Base-by-base conservation (phyloP, 2,113 vertebrate genomes). In the Mola mola region DNA sequence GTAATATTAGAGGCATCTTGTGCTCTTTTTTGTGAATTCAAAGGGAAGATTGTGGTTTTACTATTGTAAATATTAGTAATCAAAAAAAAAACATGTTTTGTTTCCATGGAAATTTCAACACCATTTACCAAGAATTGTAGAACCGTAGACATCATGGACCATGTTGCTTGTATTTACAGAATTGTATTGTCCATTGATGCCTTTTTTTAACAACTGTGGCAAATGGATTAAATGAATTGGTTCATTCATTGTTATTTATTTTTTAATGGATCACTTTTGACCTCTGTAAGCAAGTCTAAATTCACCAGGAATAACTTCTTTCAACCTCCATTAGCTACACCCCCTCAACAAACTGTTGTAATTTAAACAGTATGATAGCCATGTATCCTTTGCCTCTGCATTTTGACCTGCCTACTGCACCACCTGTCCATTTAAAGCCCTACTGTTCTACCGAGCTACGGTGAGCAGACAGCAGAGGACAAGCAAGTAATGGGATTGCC, bases 401-500 rank as follows among this genome's bases (percentile, higher is more conserved):
- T 71, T 81, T 89, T 81, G 83, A 62, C 79, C 70, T 61, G 77
- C 56, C 76, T 67, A 61, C 37, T 58, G 66, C 75, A 61, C 73
- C 79, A 75, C 70, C 76, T 72, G 68, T 83, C 81, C 75, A 25
- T 43, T 79, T 75, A 77, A 78, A 70, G 58, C 43, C 42, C 50
- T 15, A 64, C 49, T 78, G 49, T 49, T 57, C 43, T 22, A 44
- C 59, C 21, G 17, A 48, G 43, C 65, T 61, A 37, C 62, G 50
- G 62, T 21, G 72, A 52, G 48, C 69, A 79, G 85, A 89, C 83
- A 82, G 68, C 61, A 51, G 64, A 79, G 72, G 76, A 84, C 83
- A 78, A 61, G 78, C 57, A 48, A 77, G 77, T 89, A 89, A 90
- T 88, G 69, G 84, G 75, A 61, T 76, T 90, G 86, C 87, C 72